phyloP scores from a whole-genome alignment of 2,888 invertebrate species.

The Drosophila rellima region DNA sequence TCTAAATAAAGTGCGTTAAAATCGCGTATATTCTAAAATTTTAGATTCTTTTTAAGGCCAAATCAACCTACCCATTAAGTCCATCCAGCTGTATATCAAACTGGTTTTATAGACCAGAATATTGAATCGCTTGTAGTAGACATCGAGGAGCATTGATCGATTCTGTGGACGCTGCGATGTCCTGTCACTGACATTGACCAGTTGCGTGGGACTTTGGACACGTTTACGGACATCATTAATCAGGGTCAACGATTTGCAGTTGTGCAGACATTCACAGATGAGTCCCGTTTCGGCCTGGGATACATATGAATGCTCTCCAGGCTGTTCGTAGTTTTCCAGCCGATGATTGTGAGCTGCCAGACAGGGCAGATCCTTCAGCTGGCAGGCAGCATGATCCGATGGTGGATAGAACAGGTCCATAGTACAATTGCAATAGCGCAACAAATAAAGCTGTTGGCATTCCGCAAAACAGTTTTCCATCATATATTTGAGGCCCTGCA shows the following conservation, averaged over 20 bases:
- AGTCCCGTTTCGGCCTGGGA: constrained; percentile 63
- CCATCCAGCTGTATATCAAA: constrained; percentile 85
- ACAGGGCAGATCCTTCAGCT: constrained; percentile 76
- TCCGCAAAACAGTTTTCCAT: constrained; percentile 79
- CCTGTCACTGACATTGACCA: neutral
- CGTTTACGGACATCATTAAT: constrained; percentile 62
- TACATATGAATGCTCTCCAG: constrained; percentile 70
- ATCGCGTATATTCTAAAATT: neutral
- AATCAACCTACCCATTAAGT: constrained; percentile 84
- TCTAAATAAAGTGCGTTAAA: no score
- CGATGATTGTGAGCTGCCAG: constrained; percentile 70
- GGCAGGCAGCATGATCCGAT: constrained; percentile 69
- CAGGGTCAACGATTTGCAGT: constrained; percentile 80
- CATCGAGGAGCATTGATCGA: constrained; percentile 78
- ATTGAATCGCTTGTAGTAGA: constrained; percentile 82
- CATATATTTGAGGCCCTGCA: constrained; percentile 77
- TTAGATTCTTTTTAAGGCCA: neutral
- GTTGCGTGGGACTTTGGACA: constrained; percentile 33
- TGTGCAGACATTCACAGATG: constrained; percentile 80
- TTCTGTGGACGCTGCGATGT: neutral
- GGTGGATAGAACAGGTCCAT: constrained; percentile 81
- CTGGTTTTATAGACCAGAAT: constrained; percentile 85
- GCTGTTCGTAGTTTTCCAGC: constrained; percentile 62
- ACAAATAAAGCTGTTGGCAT: constrained; percentile 78
- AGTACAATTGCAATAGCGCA: constrained; percentile 81